Base-by-base conservation (phyloP, 2,888 invertebrate genomes). In the Phortica okadai region DNA sequence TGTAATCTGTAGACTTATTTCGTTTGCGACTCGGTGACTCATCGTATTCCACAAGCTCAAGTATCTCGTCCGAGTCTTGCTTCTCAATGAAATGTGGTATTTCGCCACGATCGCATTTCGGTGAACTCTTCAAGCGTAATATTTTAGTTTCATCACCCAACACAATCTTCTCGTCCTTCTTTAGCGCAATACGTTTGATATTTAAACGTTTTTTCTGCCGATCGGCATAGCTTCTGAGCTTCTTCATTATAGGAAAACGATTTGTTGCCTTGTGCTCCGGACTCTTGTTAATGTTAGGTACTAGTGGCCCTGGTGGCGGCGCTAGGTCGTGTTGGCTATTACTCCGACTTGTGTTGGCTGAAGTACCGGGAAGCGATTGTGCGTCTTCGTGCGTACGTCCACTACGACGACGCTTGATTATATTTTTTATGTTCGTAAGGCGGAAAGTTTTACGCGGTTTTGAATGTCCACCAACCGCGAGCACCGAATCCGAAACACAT, bases 211-310 rank as follows among this genome's bases (percentile, higher is more conserved):
- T 93, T 92, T 90, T 93, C 89, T 84, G 94, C 92, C 93, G 93
- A 82, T 94, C 94, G 21, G 94, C 94, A 91, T 94, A 92, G 81
- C 93, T 93, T 89, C 93, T 94, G 33, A 94, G 92, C 91, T 94
- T 94, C 88, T 94, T 94, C 82, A 94, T 94, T 76, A 94, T 92
- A 44, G 94, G 94, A 86, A 93, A 93, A 88, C 94, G 93, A 70
- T 87, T 85, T 70, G 84, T 72, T 0, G 81, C 77, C 73, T 88
- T 86, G 4, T 66, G 74, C 33, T 86, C 82, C 74, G 72, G 42
- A 72, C 80, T 80, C 4, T 59, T 64, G n/a, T 62, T 59, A 64
- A 80, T 74, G n/a, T 72, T 80, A 0, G 85, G 83, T 3, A 84
- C 70, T 2, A 82, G 77, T n/a, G 83, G 56, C 74, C 89, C 88